phyloP scores from a whole-genome alignment of 2,797 vertebrate species.

The Heliangelus exortis region DNA sequence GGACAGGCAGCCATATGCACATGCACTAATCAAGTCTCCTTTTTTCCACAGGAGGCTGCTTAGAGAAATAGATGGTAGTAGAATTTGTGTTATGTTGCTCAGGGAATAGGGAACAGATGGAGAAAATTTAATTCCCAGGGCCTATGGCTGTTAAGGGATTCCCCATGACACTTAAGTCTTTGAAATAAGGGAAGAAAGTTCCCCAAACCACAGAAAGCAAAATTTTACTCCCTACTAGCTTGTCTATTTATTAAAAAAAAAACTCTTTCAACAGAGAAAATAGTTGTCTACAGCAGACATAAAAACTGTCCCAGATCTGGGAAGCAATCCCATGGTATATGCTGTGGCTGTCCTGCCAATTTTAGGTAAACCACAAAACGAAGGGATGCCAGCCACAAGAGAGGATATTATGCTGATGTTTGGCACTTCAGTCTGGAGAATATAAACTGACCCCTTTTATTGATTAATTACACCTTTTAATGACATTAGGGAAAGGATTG shows the following conservation, averaged over 20 bases:
- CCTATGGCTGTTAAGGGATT: conserved; percentile 70
- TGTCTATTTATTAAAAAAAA: conserved; percentile 65
- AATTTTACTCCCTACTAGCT: conserved; percentile 57
- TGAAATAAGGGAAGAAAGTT: conserved; percentile 74
- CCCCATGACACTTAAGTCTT: conserved; percentile 70
- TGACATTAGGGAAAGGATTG: conserved; percentile 3
- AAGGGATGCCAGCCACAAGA: conserved; percentile 47
- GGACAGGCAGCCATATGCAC: conserved; percentile 48
- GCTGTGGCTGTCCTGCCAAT: conserved; percentile 46
- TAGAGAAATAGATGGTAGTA: conserved; percentile 75
- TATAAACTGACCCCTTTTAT: conserved; percentile 57
- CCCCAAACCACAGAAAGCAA: conserved; percentile 55
- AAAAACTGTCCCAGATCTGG: conserved; percentile 16
- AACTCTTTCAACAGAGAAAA: conserved; percentile 53
- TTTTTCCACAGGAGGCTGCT: conserved; percentile 73
- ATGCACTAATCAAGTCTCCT: conserved; percentile 65
- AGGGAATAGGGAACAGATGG: conserved; percentile 74
- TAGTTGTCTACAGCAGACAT: conserved; percentile 45
- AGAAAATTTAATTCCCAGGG: conserved; percentile 76
- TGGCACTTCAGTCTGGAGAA: conserved; percentile 35
- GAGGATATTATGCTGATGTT: conserved; percentile 33
- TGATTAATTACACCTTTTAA: conserved; percentile 53
- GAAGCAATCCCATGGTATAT: not conserved
- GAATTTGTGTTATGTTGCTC: conserved; percentile 54
- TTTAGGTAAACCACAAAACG: conserved; percentile 69